Percentiles rank a stretch among this genome's conserved stretches.
phyloP scores from a whole-genome alignment of 2,888 invertebrate species.

The Elysia crispata region DNA sequence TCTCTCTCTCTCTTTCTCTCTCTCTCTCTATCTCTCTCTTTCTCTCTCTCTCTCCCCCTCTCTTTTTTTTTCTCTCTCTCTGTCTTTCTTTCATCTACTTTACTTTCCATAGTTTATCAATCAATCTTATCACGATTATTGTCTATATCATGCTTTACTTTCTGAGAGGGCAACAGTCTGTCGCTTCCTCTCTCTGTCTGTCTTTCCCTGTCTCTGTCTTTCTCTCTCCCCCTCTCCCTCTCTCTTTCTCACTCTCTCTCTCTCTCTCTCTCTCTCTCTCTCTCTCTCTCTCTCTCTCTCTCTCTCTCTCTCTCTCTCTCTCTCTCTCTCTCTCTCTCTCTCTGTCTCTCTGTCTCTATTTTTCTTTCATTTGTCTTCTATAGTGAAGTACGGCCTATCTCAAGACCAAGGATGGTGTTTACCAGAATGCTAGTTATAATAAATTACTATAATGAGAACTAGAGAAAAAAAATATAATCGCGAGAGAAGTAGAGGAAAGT shows the following conservation, averaged over 20 bases:
- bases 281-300: conserved; percentile 12
- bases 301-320: conserved; percentile 15
- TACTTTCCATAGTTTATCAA: not conserved
- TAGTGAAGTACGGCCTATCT: not conserved
- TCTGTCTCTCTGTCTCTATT: not conserved
- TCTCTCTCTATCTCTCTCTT: too few relatives aligned
- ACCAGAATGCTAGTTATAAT: too few relatives aligned
- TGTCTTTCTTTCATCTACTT: too few relatives aligned
- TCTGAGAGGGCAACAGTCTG: too few relatives aligned
- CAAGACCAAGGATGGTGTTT: too few relatives aligned
- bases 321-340: conserved; percentile 21
- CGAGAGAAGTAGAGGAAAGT: too few relatives aligned
- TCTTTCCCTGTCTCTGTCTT: conserved; percentile 30
- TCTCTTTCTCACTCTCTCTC: not conserved
- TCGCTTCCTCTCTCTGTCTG: not conserved
- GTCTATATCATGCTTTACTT: too few relatives aligned
- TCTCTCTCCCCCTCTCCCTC: conserved; percentile 21
- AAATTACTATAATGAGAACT: too few relatives aligned
- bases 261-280: not conserved
- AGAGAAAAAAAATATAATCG: too few relatives aligned
- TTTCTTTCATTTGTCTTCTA: not conserved
- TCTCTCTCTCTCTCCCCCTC: too few relatives aligned
- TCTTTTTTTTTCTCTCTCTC: conserved; percentile 16
- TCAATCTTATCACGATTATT: too few relatives aligned
- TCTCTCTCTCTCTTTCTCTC: too few relatives aligned